Conservation (phyloP, 2,797 vertebrate species). For the Ceyx erithaca region DNA sequence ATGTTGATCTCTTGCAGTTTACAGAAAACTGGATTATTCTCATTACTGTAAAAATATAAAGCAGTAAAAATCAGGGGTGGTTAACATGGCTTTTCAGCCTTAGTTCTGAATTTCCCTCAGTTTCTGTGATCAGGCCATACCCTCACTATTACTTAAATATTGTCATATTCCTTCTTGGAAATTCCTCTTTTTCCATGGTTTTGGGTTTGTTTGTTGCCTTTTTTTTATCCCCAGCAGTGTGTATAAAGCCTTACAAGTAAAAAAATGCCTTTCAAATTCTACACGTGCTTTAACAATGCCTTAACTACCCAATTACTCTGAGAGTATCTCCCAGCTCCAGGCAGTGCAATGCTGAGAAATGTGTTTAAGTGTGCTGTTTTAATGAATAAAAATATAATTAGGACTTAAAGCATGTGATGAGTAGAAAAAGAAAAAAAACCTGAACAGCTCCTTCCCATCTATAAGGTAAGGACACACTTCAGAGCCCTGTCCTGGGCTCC, state of each 20-base stretch:
- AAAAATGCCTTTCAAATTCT: background rate
- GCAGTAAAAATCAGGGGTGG: background rate
- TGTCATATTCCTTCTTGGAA: background rate
- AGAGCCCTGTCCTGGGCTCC: fast-evolving
- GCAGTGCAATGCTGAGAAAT: background rate
- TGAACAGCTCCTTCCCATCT: background rate
- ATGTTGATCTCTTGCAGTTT: background rate
- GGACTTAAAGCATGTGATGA: background rate
- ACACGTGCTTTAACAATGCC: background rate
- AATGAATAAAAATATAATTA: constrained; percentile 17
- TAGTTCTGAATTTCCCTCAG: background rate
- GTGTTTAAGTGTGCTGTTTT: background rate
- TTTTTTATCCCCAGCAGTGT: background rate
- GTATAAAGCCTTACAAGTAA: background rate
- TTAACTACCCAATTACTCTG: constrained; percentile 16
- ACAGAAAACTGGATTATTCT: background rate
- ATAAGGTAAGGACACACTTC: background rate
- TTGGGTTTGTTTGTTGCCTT: background rate
- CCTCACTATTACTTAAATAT: background rate
- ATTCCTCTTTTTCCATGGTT: background rate
- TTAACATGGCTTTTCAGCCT: background rate
- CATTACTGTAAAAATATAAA: background rate
- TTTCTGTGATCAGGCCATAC: background rate
- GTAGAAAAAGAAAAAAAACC: no score
- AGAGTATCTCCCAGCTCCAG: background rate